These are phyloP conservation scores for Gymnoscelis rufifasciata DNA, from an alignment of 2,888 invertebrate genomes.

Conservation along the genomic window DNA sequence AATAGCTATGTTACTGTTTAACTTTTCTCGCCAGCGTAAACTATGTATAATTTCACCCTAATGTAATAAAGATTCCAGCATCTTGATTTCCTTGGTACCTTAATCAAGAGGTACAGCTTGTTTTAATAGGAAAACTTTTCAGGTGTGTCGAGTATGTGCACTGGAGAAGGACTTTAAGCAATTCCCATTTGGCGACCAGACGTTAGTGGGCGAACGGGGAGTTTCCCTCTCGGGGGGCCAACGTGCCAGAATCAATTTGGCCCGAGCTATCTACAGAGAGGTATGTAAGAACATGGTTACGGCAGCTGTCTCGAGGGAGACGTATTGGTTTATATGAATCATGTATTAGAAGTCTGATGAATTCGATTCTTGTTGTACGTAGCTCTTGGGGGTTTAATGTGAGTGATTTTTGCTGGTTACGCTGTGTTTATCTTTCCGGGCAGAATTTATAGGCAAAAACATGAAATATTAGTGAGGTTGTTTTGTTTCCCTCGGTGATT, in stretches of 20 bases:
- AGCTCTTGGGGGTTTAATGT: background rate
- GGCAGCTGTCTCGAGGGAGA: slow-evolving; percentile 13
- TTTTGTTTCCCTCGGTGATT: too few relatives aligned
- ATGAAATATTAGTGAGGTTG: too few relatives aligned
- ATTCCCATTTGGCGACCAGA: slow-evolving; percentile 83
- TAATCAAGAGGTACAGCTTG: slow-evolving; percentile 1
- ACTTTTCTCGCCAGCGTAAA: too few relatives aligned
- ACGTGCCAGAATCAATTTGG: slow-evolving; percentile 84
- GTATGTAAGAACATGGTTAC: slow-evolving; percentile 39
- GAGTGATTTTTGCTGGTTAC: too few relatives aligned
- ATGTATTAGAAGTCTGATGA: slow-evolving; percentile 3
- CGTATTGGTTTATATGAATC: slow-evolving; percentile 11
- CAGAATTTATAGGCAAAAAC: too few relatives aligned
- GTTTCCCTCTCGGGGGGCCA: slow-evolving; percentile 86
- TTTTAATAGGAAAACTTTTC: slow-evolving; percentile 14
- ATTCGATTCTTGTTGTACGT: background rate
- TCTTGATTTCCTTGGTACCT: background rate
- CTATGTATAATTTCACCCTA: background rate
- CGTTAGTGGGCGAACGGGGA: slow-evolving; percentile 85
- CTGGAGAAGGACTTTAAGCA: slow-evolving; percentile 76
- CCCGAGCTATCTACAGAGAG: slow-evolving; percentile 73
- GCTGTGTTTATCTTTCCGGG: too few relatives aligned
- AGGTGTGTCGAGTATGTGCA: slow-evolving; percentile 74
- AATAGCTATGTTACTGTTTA: too few relatives aligned
- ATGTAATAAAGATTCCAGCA: background rate